Evolutionary conservation across 2,888 invertebrate genomes (phyloP), one percentile per base, ranked within the genome.

Genomic region (Pheosia gnoma): DNA sequence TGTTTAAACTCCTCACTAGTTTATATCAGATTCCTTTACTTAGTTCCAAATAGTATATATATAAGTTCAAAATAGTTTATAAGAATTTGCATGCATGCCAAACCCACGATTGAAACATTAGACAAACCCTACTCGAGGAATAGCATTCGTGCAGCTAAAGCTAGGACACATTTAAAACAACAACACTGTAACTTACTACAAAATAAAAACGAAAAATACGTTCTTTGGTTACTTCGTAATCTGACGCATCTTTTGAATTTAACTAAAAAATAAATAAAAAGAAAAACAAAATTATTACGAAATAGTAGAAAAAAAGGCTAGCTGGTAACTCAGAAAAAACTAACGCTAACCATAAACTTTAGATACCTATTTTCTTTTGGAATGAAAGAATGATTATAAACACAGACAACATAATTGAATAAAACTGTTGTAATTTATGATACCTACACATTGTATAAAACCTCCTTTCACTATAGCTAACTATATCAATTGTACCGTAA

Each of bases 151-250:
- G 11, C 55, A 53, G 41, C 13, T 59, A 62, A 65, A 71, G 72
- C 71, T 57, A 70, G 61, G 73, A 70, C 71, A 70, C 71, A 65
- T 60, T 65, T 58, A 76, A 68, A 72, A 69, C 72, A 73, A 65
- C 57, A 10, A 69, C 10, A 69, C 11, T 39, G n/a, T 39, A 77
- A 89, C 90, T 90, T 89, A 90, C 89, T 83, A 84, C 77, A 72
- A 75, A 87, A 83, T 54, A 87, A 80, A 71, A 73, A 79, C 68
- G 78, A 78, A 60, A 88, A 68, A 74, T 73, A 84, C 72, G 78
- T 81, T 83, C 82, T 81, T 25, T 85, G 84, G 63, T 79, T 82
- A 72, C 81, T 82, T 76, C 82, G 79, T 62, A 71, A 72, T 69
- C 72, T 81, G 67, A 80, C 64, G 65, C 79, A 80, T 62, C 69